Evolutionary conservation across 2,888 invertebrate species (phyloP).

Genomic region (Xestia sexstrigata): DNA sequence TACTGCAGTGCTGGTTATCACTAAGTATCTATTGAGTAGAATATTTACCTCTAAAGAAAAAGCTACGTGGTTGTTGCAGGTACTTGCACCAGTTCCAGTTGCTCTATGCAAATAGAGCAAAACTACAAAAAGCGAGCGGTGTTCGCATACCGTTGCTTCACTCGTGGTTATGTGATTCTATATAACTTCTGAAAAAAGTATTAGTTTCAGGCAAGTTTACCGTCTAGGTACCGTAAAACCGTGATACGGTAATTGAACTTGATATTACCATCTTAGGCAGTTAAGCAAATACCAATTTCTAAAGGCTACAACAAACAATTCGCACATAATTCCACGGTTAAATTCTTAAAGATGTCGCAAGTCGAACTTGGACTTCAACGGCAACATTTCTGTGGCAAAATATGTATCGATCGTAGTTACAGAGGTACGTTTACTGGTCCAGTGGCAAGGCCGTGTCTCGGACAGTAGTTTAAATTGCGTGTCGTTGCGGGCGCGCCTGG

Average conservation of each 20-base stretch:
- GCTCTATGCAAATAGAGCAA: neutral
- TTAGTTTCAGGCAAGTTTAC: neutral
- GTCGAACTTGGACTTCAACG: constrained; percentile 61
- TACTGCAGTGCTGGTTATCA: neutral
- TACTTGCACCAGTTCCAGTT: neutral
- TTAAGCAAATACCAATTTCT: constrained; percentile 14
- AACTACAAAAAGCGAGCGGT: neutral
- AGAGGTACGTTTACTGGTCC: constrained; percentile 66
- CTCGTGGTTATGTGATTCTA: neutral
- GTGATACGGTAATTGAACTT: neutral
- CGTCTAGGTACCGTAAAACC: no score
- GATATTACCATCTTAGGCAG: neutral
- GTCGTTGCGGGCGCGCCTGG: constrained; percentile 71
- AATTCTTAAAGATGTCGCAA: constrained; percentile 48
- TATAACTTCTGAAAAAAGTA: neutral
- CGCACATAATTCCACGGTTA: constrained; percentile 21
- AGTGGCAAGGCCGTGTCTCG: constrained; percentile 74
- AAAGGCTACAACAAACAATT: constrained; percentile 13
- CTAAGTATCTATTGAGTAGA: neutral
- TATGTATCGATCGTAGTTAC: constrained; percentile 52
- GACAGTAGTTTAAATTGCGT: constrained; percentile 76
- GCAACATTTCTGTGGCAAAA: constrained; percentile 48
- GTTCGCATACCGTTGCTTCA: constrained; percentile 5
- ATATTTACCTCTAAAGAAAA: neutral
- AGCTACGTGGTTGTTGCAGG: neutral